Percentiles rank a stretch among this genome's conserved stretches.
Conservation (phyloP, 2,888 invertebrate species). For the Uloborus plumipes region DNA sequence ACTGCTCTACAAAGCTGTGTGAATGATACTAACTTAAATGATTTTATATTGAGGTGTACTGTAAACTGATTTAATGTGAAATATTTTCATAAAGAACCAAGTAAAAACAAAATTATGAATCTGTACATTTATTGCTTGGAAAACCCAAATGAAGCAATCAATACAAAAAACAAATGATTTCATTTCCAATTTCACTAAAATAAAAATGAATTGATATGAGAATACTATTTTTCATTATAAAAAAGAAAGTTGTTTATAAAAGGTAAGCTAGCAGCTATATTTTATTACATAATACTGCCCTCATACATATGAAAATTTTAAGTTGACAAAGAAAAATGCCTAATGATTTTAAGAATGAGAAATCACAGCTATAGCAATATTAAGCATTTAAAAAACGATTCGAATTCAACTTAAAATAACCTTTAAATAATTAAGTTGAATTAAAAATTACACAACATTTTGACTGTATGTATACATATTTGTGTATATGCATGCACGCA, state of each 20-base stretch:
- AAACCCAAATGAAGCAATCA: slow-evolving; percentile 56
- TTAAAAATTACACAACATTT: no score
- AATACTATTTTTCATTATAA: slow-evolving; percentile 50
- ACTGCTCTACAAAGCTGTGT: no score
- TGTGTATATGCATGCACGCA: slow-evolving; percentile 10
- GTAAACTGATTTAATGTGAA: neutral
- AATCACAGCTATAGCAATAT: no score
- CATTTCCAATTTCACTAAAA: slow-evolving; percentile 29
- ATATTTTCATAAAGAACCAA: neutral
- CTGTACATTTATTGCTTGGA: slow-evolving; percentile 64
- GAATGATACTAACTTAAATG: no score
- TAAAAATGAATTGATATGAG: slow-evolving; percentile 40
- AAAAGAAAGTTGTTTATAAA: slow-evolving; percentile 12
- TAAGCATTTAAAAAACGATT: no score
- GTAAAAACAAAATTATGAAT: slow-evolving; percentile 26
- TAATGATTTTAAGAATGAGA: no score
- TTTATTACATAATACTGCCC: neutral
- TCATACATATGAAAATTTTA: slow-evolving; percentile 14
- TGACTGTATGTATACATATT: neutral
- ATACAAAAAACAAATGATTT: slow-evolving; percentile 51
- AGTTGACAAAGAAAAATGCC: neutral
- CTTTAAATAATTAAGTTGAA: no score
- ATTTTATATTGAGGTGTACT: neutral
- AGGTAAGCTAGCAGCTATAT: slow-evolving; percentile 8
- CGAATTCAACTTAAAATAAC: no score